These are phyloP conservation scores for Petrocephalus microphthalmus DNA, from an alignment of 2,113 vertebrate genomes.

Conservation along the genomic window DNA sequence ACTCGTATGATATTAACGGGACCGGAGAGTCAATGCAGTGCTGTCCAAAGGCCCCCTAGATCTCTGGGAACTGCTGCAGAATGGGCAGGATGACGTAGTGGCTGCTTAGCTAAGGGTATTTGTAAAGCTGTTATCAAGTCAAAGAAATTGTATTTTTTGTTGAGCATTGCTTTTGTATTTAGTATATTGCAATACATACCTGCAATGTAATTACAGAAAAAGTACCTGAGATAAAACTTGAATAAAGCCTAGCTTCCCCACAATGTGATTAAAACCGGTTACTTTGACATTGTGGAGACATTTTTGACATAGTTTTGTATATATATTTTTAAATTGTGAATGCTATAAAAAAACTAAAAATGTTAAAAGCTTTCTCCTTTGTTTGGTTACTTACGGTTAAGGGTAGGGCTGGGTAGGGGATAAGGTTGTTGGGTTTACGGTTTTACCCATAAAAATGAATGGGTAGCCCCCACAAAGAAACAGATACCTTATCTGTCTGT, in stretches of 20 bases:
- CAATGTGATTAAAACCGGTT: background rate
- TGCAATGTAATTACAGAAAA: background rate
- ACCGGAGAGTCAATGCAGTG: background rate
- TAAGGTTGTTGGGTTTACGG: background rate
- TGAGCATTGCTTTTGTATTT: background rate
- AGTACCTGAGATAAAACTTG: background rate
- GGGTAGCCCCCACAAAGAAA: background rate
- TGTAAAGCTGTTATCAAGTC: background rate
- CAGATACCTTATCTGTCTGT: background rate
- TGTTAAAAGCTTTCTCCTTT: background rate
- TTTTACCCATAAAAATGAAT: background rate
- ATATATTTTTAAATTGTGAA: too few relatives aligned
- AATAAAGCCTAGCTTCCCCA: background rate
- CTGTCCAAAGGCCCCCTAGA: background rate
- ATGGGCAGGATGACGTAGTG: background rate
- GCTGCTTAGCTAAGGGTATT: background rate
- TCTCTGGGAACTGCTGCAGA: background rate
- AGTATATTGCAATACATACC: background rate
- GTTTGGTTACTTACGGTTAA: background rate
- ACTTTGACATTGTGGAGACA: background rate
- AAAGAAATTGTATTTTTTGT: background rate
- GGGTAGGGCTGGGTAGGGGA: background rate
- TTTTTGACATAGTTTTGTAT: too few relatives aligned
- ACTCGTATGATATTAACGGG: background rate
- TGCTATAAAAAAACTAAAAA: background rate